Evolutionary conservation across 2,113 vertebrate genomes (phyloP).

Genomic region (Tragulus kanchil): DNA sequence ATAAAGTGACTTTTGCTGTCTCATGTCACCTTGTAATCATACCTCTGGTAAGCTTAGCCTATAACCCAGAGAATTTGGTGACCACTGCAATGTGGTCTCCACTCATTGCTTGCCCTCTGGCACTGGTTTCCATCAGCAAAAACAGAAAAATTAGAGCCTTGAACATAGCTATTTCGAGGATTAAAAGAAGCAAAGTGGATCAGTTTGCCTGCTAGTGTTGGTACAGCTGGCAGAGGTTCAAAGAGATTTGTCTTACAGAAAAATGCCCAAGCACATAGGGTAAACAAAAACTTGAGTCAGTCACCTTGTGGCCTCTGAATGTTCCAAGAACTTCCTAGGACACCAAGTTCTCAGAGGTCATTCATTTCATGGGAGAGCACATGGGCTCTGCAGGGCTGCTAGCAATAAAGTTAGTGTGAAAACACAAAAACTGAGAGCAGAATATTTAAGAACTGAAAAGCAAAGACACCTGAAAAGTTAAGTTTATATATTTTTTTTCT

Average conservation of each 20-base stretch:
- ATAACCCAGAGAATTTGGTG: not conserved
- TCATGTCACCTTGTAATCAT: not conserved
- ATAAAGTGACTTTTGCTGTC: not conserved
- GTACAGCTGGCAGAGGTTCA: not conserved
- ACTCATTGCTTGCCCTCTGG: not conserved
- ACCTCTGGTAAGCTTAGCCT: not conserved
- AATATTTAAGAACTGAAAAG: slow-evolving; percentile 7
- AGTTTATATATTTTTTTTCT: not conserved
- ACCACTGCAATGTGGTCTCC: not conserved
- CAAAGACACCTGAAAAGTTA: not conserved
- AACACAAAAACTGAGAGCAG: not conserved
- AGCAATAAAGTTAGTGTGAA: not conserved
- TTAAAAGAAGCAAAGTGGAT: slow-evolving; percentile 35
- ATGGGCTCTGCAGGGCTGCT: not conserved
- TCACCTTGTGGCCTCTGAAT: not conserved
- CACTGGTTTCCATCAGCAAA: not conserved
- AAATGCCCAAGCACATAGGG: not conserved
- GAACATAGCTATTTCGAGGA: not conserved
- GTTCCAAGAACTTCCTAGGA: slow-evolving; percentile 2
- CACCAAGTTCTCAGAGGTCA: not conserved
- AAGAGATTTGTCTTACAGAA: not conserved
- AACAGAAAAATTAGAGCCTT: not conserved
- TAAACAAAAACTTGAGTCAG: too few species aligned
- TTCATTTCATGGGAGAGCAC: not conserved
- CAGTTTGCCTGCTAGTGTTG: not conserved